Evolutionary conservation across 1,140 invertebrate species (phyloP).

Genomic region (Heliconius melpomene): DNA sequence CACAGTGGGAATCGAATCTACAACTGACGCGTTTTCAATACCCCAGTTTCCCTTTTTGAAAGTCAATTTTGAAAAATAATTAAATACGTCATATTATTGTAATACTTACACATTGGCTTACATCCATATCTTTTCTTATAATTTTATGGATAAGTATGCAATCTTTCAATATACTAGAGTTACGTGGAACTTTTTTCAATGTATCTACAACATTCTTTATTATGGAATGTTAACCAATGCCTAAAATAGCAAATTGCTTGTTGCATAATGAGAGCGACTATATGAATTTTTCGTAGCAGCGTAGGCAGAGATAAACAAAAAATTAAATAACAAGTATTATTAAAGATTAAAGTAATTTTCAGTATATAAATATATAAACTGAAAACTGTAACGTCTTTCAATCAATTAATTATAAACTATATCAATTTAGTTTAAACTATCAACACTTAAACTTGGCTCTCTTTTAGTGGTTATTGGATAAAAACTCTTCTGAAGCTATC

Average conservation of each 20-base stretch:
- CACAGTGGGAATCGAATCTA: no score
- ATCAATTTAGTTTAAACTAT: background rate
- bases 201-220: background rate
- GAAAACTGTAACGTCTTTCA: no score
- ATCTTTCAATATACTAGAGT: background rate
- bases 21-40: no score
- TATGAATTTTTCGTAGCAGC: background rate
- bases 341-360: no score
- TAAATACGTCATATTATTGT: background rate
- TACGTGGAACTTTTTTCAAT: background rate
- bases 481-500: slow-evolving; percentile 23
- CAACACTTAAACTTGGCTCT: slow-evolving; percentile 5
- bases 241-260: background rate
- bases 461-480: slow-evolving; percentile 21
- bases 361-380: no score
- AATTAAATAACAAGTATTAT: no score
- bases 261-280: background rate
- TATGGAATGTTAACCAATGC: background rate
- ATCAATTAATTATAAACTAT: background rate
- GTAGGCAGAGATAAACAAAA: background rate
- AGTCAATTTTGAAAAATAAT: background rate
- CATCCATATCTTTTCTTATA: no score
- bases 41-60: no score
- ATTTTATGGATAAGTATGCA: background rate
- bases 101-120: background rate